Evolutionary conservation across 2,888 invertebrate genomes (phyloP).

Genomic region (Thysanoteuthis rhombus): DNA sequence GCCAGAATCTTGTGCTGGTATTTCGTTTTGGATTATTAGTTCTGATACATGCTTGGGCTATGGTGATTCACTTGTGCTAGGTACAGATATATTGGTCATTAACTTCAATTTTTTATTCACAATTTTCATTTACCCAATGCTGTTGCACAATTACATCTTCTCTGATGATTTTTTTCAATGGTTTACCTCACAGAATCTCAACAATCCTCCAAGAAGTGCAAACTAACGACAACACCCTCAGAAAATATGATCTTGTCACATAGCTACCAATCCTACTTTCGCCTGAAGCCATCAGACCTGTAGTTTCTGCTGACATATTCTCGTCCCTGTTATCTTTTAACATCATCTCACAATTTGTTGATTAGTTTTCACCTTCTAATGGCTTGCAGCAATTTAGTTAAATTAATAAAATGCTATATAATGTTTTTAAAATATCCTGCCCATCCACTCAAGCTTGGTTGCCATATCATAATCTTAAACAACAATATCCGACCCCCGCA

Average conservation of each 20-base stretch:
- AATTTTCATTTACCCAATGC: too few relatives aligned
- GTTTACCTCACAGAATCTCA: background rate
- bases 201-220: background rate
- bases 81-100: too few relatives aligned
- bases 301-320: background rate
- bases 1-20: too few relatives aligned
- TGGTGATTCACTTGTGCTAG: too few relatives aligned
- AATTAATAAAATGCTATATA: background rate
- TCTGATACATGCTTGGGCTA: too few relatives aligned
- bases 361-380: background rate
- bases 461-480: background rate
- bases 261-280: background rate
- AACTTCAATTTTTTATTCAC: too few relatives aligned
- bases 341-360: background rate
- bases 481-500: too few relatives aligned
- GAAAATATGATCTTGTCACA: background rate
- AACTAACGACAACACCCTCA: background rate
- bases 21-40: too few relatives aligned
- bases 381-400: background rate
- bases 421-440: too few relatives aligned
- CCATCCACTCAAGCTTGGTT: background rate
- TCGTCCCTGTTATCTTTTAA: background rate
- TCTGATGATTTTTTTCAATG: background rate
- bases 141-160: background rate
- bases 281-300: background rate